Percentiles rank a stretch among this genome's conserved stretches.
These are phyloP conservation scores for Leptatherina wallacei DNA, from an alignment of 2,797 vertebrate genomes.

Conservation along the genomic window DNA sequence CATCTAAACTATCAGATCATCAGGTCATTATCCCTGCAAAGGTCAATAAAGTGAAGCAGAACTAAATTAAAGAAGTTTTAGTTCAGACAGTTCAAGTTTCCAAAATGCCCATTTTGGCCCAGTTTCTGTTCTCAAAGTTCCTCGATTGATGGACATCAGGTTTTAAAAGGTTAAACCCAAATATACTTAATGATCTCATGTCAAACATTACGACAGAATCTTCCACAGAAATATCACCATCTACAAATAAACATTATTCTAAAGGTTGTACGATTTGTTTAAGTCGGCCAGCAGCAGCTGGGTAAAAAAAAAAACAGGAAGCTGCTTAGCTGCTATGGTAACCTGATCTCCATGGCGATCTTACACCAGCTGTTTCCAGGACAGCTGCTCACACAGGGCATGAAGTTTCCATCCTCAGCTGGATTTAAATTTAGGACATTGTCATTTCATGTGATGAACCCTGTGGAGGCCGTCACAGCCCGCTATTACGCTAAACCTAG, in stretches of 20 bases:
- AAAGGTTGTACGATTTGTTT: not conserved
- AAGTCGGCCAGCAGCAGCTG: not conserved
- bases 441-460: slow-evolving; percentile 37
- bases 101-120: too few species aligned
- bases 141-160: too few species aligned
- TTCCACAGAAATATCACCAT: not conserved
- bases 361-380: slow-evolving; percentile 47
- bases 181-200: too few species aligned
- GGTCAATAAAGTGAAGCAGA: too few species aligned
- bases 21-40: too few species aligned
- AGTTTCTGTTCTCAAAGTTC: too few species aligned
- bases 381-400: slow-evolving; percentile 44
- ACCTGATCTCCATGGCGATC: slow-evolving; percentile 48
- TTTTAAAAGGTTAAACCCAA: too few species aligned
- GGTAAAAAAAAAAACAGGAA: slow-evolving; percentile 32
- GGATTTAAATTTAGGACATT: slow-evolving; percentile 39
- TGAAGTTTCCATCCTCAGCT: slow-evolving; percentile 32
- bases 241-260: not conserved
- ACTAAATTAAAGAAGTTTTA: too few species aligned
- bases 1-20: too few species aligned
- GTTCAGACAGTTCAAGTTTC: too few species aligned
- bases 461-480: not conserved
- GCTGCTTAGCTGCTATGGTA: slow-evolving; percentile 41
- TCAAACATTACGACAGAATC: not conserved
- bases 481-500: not conserved